Base-by-base conservation (phyloP, 2,888 invertebrate genomes). In the Lepeophtheirus nordmannii region DNA sequence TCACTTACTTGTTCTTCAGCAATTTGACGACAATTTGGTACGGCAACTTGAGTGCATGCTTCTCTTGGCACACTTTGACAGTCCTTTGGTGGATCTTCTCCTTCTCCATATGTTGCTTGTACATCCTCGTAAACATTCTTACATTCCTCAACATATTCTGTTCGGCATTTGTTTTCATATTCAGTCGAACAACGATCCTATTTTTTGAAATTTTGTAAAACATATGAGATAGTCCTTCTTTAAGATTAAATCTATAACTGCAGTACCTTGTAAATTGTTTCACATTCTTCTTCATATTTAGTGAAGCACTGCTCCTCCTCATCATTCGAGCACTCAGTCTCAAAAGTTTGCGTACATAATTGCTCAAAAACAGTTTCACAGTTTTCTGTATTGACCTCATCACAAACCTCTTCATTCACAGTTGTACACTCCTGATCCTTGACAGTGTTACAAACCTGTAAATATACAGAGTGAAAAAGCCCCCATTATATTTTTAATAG, bases 11-110 rank as follows among this genome's bases (percentile, higher is more conserved):
- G 66, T 46, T 66, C 66, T 38, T 66, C 66, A 23, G 66, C 66
- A 17, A 66, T 66, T 60, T 66, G 66, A 38, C 66, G 22, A 61
- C 66, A 66, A 17, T 66, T 66, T 20, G 66, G 66, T 8, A 58
- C 59, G 14, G 66, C 60, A 10, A 66, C 66, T 58, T 66, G 58
- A 41, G 58, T 59, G 23, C 63, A 63, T 17, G 41, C 53, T 46
- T 63, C 63, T 37, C 20, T 17, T 20, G 63, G 63, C 10, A 63
- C 63, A 12, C 23, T 56, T 56, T 46, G 22, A 30, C 63, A 63
- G 3, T 63, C 41, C 58, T 65, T 39, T 23, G 22, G 17, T n/a
- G 56, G 56, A 20, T 37, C 40, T 64, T 37, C 39, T 10, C 56
- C 63, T 30, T n/a, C 63, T 20, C 56, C 56, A 56, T 63, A 63